A percentile compares a stretch with the other conserved stretches of the same genome.
Evolutionary conservation across 2,888 invertebrate species (phyloP).

Genomic region (Portevinia maculata): DNA sequence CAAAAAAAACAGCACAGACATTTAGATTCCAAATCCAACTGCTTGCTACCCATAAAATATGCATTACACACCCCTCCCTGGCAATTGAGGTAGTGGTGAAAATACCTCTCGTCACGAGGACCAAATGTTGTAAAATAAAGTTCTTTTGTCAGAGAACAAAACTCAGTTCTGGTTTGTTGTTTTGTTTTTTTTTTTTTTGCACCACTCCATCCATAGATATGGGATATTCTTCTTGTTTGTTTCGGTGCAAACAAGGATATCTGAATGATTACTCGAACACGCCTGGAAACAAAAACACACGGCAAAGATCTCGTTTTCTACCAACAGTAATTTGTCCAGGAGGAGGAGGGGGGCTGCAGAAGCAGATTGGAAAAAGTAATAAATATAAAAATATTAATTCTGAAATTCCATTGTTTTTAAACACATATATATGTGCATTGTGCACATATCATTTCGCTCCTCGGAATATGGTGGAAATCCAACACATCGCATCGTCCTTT

Average conservation of each 20-base stretch:
- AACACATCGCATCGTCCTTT: slow-evolving; percentile 53
- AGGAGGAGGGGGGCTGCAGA: neutral
- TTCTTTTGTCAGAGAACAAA: slow-evolving; percentile 70
- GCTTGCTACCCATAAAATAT: slow-evolving; percentile 69
- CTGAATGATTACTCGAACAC: slow-evolving; percentile 49
- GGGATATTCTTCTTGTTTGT: slow-evolving; percentile 28
- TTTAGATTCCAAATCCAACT: slow-evolving; percentile 18
- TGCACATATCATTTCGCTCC: neutral
- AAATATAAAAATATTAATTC: slow-evolving; percentile 73
- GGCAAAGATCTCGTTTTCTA: slow-evolving; percentile 43
- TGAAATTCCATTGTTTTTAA: slow-evolving; percentile 69
- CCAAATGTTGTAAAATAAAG: slow-evolving; percentile 73
- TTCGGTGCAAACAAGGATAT: slow-evolving; percentile 24
- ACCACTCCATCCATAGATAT: slow-evolving; percentile 20
- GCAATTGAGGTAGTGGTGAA: slow-evolving; percentile 43
- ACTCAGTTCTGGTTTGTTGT: slow-evolving; percentile 48
- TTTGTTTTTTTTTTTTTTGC: slow-evolving; percentile 21
- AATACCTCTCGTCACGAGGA: slow-evolving; percentile 46
- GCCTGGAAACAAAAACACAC: slow-evolving; percentile 32
- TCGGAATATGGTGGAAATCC: slow-evolving; percentile 24
- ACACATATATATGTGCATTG: slow-evolving; percentile 30
- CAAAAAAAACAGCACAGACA: slow-evolving; percentile 15
- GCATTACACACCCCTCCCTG: slow-evolving; percentile 56
- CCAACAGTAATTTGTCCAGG: neutral
- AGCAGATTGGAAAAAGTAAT: slow-evolving; percentile 68